Evolutionary conservation across 2,113 vertebrate species (phyloP).

Genomic region (Saccopteryx bilineata): DNA sequence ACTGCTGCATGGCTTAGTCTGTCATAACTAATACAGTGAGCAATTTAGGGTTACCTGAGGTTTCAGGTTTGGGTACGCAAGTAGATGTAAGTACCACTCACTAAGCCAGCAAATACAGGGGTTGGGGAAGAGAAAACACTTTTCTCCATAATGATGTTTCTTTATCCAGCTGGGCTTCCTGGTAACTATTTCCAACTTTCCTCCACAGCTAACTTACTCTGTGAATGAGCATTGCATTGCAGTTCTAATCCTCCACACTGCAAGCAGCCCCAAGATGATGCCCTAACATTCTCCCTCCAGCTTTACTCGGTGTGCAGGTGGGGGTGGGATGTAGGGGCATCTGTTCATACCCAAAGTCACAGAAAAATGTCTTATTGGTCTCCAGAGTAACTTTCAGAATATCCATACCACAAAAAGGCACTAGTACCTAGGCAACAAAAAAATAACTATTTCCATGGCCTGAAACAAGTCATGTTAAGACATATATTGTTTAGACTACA

Average conservation of each 20-base stretch:
- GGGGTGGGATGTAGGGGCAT: background rate
- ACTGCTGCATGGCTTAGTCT: background rate
- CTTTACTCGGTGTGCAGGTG: background rate
- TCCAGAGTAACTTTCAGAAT: background rate
- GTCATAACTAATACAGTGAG: background rate
- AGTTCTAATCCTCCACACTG: background rate
- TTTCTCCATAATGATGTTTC: background rate
- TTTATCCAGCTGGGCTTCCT: background rate
- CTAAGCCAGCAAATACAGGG: background rate
- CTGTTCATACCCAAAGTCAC: background rate
- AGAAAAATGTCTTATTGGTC: background rate
- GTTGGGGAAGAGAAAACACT: background rate
- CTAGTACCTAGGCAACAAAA: background rate
- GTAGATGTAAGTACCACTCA: background rate
- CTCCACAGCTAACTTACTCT: background rate
- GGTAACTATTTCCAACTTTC: background rate
- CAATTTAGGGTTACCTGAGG: background rate
- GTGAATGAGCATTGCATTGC: background rate
- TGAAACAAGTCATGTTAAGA: slow-evolving; percentile 56
- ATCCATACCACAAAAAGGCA: background rate
- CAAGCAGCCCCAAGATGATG: background rate
- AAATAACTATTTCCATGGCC: background rate
- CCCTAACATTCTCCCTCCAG: background rate
- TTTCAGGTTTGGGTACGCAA: background rate
- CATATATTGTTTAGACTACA: slow-evolving; percentile 43